phyloP scores from a whole-genome alignment of 2,113 vertebrate genomes.

The Lagopus muta region DNA sequence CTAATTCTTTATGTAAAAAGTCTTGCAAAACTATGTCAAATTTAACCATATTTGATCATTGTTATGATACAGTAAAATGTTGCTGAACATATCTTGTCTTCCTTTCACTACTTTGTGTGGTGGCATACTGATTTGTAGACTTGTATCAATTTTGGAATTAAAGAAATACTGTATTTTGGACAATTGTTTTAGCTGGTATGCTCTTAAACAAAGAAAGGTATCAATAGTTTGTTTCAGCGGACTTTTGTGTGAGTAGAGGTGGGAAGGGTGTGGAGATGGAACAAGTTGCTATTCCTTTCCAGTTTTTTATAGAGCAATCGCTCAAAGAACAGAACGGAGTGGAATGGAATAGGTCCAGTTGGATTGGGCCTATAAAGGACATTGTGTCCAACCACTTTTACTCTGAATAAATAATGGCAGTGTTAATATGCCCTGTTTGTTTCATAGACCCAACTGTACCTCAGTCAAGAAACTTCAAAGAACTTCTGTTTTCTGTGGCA shows the following conservation, averaged over 20 bases:
- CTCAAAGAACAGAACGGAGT: not conserved
- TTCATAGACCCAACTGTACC: not conserved
- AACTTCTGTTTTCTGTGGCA: not conserved
- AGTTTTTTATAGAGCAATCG: rapidly evolving
- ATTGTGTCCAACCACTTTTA: not conserved
- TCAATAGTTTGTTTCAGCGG: not conserved
- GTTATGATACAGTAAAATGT: not conserved
- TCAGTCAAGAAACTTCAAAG: not conserved
- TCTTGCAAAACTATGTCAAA: conserved; percentile 10
- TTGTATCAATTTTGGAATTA: conserved; percentile 58
- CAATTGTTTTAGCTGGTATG: conserved; percentile 4
- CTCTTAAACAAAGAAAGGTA: not conserved
- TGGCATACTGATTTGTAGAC: conserved; percentile 45
- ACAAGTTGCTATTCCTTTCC: not conserved
- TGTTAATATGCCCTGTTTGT: not conserved
- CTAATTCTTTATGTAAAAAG: conserved; percentile 4
- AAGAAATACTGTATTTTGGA: conserved; percentile 41
- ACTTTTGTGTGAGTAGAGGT: not conserved
- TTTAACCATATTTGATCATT: conserved; percentile 28
- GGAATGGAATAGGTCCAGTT: not conserved
- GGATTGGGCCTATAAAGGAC: not conserved
- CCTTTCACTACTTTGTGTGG: conserved; percentile 37
- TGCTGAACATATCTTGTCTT: not conserved
- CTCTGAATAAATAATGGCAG: not conserved
- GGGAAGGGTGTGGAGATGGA: not conserved